phyloP scores from a whole-genome alignment of 2,797 vertebrate species.

The Semotilus atromaculatus region DNA sequence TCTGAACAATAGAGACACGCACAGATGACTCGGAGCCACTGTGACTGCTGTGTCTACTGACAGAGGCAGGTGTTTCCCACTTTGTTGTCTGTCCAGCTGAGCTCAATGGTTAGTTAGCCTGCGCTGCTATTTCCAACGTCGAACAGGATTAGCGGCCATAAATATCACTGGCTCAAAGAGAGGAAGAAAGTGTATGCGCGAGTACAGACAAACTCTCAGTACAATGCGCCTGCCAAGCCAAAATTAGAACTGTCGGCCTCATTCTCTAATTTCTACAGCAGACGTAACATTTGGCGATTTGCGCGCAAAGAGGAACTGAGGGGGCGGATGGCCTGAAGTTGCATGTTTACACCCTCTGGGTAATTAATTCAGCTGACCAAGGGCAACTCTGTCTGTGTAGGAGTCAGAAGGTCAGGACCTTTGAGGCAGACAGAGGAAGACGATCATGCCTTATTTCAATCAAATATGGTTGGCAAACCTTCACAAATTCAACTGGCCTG shows the following conservation, averaged over 20 bases:
- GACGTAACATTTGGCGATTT: constrained; percentile 54
- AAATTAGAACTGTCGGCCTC: constrained; percentile 46
- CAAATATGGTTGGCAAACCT: background rate
- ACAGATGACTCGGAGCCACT: constrained; percentile 48
- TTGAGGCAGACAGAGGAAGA: background rate
- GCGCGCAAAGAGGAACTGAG: constrained; percentile 38
- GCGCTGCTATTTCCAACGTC: constrained; percentile 63
- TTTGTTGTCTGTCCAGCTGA: constrained; percentile 56
- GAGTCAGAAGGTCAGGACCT: constrained; percentile 28
- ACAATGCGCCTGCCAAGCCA: constrained; percentile 43
- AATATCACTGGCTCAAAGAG: constrained; percentile 63
- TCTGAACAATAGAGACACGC: constrained; percentile 57
- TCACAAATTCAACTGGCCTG: background rate
- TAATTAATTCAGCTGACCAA: constrained; percentile 33
- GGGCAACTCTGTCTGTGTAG: constrained; percentile 13
- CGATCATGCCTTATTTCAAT: background rate
- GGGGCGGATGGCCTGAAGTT: background rate
- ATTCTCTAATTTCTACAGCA: constrained; percentile 51
- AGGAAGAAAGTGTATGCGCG: constrained; percentile 41
- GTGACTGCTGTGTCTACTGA: constrained; percentile 56
- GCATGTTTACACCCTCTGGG: background rate
- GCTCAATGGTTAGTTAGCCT: constrained; percentile 49
- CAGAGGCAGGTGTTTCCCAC: constrained; percentile 76
- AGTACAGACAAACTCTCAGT: constrained; percentile 43
- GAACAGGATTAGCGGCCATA: constrained; percentile 62